Evolutionary conservation across 2,797 vertebrate species (phyloP), one percentile per base, ranked within the genome.

Genomic region (Margarornis squamiger): DNA sequence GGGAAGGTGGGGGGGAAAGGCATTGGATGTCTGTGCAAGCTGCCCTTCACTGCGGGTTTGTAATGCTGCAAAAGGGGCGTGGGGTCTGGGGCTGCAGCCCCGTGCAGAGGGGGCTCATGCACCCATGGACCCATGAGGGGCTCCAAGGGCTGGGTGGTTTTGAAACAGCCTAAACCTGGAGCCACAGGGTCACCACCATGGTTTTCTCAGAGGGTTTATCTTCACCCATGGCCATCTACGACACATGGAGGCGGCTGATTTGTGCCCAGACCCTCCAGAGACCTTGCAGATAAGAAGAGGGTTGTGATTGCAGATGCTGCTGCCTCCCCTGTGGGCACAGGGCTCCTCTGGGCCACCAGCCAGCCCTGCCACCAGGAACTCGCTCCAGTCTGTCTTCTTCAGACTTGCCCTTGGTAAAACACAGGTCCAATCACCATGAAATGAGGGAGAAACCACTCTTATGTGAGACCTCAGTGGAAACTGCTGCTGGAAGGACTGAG

Each of bases 101-200:
- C 9, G 2, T 0, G 0, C 3, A 26, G 21, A 39, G 8, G 7
- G 1, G 34, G 8, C 4, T n/a, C 29, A 10, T 51, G 26, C 49
- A 29, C 86, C 24, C 16, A 55, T 8, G 20, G 29, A 48, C 43
- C 10, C 39, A 65, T 12, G 34, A 63, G 74, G 57, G 76, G 5
- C 13, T 67, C 26, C 2, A 24, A 16, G 43, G 36, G 30, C 17
- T 32, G 19, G 14, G 4, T 27, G 23, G 6, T 57, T 77, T 39
- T 38, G 46, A 29, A 87, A 15, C 1, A 84, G 14, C 23, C 45
- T 21, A n/a, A 75, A 61, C 19, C 26, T 38, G 41, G 29, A 83
- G 22, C 18, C 26, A 34, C 1, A 29, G 10, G 10, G 14, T 67
- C 10, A 19, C 12, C 7, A 48, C 43, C 32, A 16, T 7, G 16